Conservation (phyloP, 2,888 invertebrate species). For the Limnephilus marmoratus region DNA sequence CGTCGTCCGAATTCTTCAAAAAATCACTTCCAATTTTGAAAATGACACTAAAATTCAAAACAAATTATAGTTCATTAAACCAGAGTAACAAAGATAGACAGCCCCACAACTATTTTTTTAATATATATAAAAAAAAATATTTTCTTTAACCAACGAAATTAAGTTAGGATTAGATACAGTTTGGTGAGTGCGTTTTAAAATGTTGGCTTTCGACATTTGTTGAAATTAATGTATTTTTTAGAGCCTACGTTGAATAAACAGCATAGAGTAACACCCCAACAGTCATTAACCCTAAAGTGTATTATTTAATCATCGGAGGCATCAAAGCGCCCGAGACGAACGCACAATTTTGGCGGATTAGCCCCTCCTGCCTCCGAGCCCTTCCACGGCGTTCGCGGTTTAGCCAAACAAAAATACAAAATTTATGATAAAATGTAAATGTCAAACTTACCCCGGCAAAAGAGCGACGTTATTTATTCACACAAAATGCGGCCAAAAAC, state of each 20-base stretch:
- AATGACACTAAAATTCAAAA: too few relatives aligned
- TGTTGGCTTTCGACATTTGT: not conserved
- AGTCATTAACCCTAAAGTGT: not conserved
- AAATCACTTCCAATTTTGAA: too few relatives aligned
- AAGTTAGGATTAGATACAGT: too few relatives aligned
- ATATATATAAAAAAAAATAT: too few relatives aligned
- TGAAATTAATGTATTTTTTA: not conserved
- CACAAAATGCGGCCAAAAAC: conserved; percentile 26
- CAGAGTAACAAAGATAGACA: too few relatives aligned
- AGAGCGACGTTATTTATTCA: conserved; percentile 21
- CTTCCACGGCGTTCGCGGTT: conserved; percentile 8
- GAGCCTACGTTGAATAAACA: not conserved
- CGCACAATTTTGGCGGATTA: conserved; percentile 6
- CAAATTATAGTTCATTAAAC: too few relatives aligned
- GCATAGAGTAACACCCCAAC: not conserved
- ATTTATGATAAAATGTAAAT: conserved; percentile 45
- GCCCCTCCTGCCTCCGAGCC: not conserved
- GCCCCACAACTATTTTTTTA: too few relatives aligned
- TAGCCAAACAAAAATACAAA: conserved; percentile 23
- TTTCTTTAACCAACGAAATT: too few relatives aligned
- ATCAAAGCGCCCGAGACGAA: not conserved
- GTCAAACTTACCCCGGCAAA: conserved; percentile 41
- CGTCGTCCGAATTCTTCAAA: too few relatives aligned
- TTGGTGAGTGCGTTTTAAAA: not conserved
- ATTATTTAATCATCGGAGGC: not conserved